Conservation (phyloP, 1,140 invertebrate genomes). For the Lepidurus arcticus region DNA sequence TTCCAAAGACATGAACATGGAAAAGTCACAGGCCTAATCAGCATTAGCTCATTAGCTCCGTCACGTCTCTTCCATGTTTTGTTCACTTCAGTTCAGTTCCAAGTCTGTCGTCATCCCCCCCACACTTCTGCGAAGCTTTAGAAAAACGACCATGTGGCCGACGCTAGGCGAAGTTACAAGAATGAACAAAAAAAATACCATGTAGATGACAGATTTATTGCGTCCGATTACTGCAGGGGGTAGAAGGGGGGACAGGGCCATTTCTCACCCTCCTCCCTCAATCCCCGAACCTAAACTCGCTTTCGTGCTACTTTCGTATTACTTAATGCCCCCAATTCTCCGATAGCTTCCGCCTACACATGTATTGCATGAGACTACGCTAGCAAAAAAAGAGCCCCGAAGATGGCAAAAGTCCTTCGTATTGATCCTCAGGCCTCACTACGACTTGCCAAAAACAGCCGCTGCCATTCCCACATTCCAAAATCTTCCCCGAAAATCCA, state of each 20-base stretch:
- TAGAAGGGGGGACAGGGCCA: neutral
- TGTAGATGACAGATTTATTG: conserved; percentile 15
- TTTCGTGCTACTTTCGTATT: neutral
- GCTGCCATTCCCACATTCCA: too few species aligned
- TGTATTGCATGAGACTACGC: too few species aligned
- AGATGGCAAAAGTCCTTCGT: too few species aligned
- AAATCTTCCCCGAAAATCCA: too few species aligned
- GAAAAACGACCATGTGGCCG: neutral
- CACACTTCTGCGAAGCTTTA: neutral
- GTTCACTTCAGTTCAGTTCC: neutral
- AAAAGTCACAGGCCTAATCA: neutral
- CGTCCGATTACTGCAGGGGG: conserved; percentile 12
- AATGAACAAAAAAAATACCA: neutral
- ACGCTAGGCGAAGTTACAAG: neutral
- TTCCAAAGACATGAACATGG: neutral
- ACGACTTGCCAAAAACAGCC: too few species aligned
- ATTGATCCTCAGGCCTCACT: too few species aligned
- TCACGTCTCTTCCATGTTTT: neutral
- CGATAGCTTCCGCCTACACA: too few species aligned
- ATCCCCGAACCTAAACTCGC: neutral
- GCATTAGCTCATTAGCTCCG: neutral
- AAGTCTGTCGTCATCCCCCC: neutral
- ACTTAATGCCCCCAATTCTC: too few species aligned
- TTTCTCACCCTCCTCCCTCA: neutral
- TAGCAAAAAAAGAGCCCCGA: too few species aligned